These are phyloP conservation scores for Hylyphantes graminicola DNA, from an alignment of 1,140 invertebrate species.

Conservation along the genomic window DNA sequence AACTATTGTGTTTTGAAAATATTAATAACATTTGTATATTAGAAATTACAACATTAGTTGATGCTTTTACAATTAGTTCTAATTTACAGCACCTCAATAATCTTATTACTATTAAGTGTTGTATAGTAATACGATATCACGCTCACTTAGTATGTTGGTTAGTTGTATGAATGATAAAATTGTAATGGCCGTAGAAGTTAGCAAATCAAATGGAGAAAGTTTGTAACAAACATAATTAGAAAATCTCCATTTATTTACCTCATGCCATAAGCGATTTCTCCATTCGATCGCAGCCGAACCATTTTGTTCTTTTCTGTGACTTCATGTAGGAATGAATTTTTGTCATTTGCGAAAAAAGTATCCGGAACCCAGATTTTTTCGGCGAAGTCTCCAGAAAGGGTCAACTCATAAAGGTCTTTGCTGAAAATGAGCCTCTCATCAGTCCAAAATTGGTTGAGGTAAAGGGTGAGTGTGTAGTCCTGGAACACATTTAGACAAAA, in stretches of 20 bases:
- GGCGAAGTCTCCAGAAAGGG: slow-evolving; percentile 95
- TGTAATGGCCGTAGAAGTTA: no score
- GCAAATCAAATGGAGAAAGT: no score
- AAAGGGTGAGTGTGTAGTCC: slow-evolving; percentile 99
- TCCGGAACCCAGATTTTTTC: slow-evolving; percentile 99
- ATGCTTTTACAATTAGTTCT: no score
- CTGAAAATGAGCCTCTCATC: slow-evolving; percentile 94
- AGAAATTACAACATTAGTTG: no score
- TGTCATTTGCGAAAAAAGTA: slow-evolving; percentile 98
- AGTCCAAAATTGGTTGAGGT: slow-evolving; percentile 98
- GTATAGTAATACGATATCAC: no score
- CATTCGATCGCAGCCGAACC: slow-evolving; percentile 91
- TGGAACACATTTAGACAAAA: slow-evolving; percentile 67
- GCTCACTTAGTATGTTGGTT: no score
- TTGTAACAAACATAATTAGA: no score
- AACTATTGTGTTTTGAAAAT: no score
- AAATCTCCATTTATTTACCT: slow-evolving; percentile 68
- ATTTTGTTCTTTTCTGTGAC: slow-evolving; percentile 98
- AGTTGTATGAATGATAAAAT: no score
- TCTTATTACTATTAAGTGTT: no score
- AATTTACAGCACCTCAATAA: no score
- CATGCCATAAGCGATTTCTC: slow-evolving; percentile 96
- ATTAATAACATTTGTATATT: no score
- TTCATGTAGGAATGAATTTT: slow-evolving; percentile 97
- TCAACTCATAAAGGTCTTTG: slow-evolving; percentile 79